phyloP scores from a whole-genome alignment of 2,888 invertebrate species.

The Dusona sp. region DNA sequence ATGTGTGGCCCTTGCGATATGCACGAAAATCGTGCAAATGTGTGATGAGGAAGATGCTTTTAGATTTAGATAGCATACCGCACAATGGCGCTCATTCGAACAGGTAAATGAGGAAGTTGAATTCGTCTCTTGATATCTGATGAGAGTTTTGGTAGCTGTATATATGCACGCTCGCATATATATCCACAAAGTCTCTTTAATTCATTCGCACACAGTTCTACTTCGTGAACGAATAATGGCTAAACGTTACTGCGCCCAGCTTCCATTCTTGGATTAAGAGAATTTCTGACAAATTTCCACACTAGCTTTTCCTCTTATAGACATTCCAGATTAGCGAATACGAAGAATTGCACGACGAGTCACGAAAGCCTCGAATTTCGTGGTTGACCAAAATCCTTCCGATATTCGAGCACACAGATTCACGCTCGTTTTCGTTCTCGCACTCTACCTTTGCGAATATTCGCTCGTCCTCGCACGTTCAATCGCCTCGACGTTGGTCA shows the following conservation, averaged over 20 bases:
- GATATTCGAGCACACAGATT: background rate
- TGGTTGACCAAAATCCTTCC: conserved; percentile 21
- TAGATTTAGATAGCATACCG: conserved; percentile 20
- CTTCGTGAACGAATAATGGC: background rate
- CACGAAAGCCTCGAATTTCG: background rate
- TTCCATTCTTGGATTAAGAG: conserved; percentile 10
- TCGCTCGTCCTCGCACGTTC: background rate
- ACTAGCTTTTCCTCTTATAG: background rate
- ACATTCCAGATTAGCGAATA: conserved; percentile 10
- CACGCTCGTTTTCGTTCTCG: background rate
- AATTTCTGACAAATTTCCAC: conserved; percentile 9
- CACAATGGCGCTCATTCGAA: conserved; percentile 27
- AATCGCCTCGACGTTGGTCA: background rate
- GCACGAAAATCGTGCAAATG: conserved; percentile 3
- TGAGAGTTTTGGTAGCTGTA: conserved; percentile 3
- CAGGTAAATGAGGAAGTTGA: conserved; percentile 18
- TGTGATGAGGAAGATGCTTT: conserved; percentile 16
- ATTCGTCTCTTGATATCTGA: conserved; percentile 30
- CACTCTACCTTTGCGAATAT: background rate
- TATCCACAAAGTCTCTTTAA: background rate
- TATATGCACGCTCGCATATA: background rate
- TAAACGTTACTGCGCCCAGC: conserved; percentile 7
- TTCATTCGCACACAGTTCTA: background rate
- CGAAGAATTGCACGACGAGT: conserved; percentile 1
- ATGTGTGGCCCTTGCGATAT: background rate